Evolutionary conservation across 2,113 vertebrate species (phyloP), one percentile per base, ranked within the genome.

Genomic region (Aegithalos caudatus): DNA sequence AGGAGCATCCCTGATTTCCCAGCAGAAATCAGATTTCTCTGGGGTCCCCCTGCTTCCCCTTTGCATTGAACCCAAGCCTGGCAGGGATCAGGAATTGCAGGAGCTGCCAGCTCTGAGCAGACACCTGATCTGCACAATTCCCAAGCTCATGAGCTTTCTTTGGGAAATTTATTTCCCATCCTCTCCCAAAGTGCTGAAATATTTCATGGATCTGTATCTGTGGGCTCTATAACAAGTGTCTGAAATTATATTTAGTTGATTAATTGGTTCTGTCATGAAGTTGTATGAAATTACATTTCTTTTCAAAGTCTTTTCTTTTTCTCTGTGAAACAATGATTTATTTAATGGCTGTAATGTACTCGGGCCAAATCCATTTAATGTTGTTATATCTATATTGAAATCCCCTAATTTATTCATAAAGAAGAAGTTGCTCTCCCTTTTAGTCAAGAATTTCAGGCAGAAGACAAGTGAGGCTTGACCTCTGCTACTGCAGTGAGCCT

Each of bases 331-430:
- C 96, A 96, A 91, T 97, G 97, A 98, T 98, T 98, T 97, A 97
- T 98, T 98, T 97, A 98, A 98, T 97, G 82, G 47, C 85, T 79
- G 28, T 97, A 97, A 98, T 94, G 92, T 92, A 92, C 93, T 98
- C 90, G 83, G 89, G 96, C 90, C 97, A 97, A 98, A 98, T 97
- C 95, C 92, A 97, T 97, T 98, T 97, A 94, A 92, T 96, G 95
- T 94, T 97, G 91, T 96, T 97, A 97, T 97, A 98, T 98, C 97
- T 98, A 89, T 97, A 97, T 96, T 97, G 97, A 97, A 97, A 88
- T 92, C 92, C 84, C 97, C 70, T 97, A 91, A 97, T 97, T 95
- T 98, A 96, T 95, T 97, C 86, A 94, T 96, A 88, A 96, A 92
- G 94, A 95, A 91, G 71, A 72, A 90, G 14, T 3, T 42, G 31